Base-by-base conservation (phyloP, 2,113 vertebrate species). In the Calonectris borealis region DNA sequence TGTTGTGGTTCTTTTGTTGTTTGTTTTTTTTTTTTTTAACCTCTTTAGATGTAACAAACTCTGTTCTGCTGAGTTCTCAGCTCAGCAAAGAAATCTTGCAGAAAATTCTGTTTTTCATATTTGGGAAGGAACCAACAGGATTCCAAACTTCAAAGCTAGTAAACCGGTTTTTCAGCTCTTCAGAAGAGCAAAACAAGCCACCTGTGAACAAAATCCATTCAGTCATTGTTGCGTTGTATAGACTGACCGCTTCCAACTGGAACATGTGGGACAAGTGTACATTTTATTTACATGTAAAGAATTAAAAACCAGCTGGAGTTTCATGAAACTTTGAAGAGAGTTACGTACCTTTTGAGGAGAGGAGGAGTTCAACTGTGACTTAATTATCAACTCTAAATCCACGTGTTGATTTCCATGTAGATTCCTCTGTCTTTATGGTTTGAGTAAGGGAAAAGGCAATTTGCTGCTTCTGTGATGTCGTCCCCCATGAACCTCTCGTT, bases 281-380 rank as follows among this genome's bases (percentile, higher is more conserved):
- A 7, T 77, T 80, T 80, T 58, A 61, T 61, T 49, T 76, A 16
- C 6, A 13, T 4, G 4, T 60, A 22, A 51, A 65, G 22, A 57
- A 85, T 68, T 90, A 36, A 18, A 83, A 94, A 32, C 10, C 14
- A 49, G 11, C 2, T 42, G 34, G 42, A 69, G 12, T 57, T 86
- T 20, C 25, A 7, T 71, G 18, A 61, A 64, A 57, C 12, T 85
- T 49, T 3, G 4, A 40, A 81, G 16, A 27, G 31, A 42, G 3
- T 16, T 2, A 3, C 0, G 0, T 42, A 31, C 13, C 8, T 85
- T 38, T 52, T 25, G 32, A 83, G 42, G 13, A 36, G 19, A 69
- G 20, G 4, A 65, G 16, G 31, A n/a, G 17, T n/a, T 69, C 21
- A 24, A 2, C 21, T 20, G 19, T 24, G 27, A 27, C 27, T 64